Evolutionary conservation across 2,888 invertebrate genomes (phyloP), one percentile per base, ranked within the genome.

Genomic region (Ashinkailepas kermadecensis): DNA sequence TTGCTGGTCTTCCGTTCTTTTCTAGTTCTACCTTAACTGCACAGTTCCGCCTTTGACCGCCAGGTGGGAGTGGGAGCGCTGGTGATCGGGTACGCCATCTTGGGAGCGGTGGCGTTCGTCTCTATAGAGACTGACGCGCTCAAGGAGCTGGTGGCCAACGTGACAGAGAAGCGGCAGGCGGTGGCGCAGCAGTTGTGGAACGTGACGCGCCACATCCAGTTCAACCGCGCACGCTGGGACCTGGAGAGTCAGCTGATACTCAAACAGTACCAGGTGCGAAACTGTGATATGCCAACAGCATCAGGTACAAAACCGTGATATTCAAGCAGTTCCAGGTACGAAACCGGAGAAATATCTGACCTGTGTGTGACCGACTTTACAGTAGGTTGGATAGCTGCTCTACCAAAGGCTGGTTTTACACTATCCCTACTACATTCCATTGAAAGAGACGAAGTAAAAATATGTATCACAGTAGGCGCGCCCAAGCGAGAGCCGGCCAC

Each of bases 51-150:
- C 59, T 7, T 23, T n/a, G 21, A 8, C 74, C 64, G n/a, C n/a
- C 59, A 85, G 79, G 86, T 86, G 54, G 95, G 95, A 85, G 95
- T 95, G 64, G 95, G 95, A 82, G 95, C 94, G 13, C 89, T 95
- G 25, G 93, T 95, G 79, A 94, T 95, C 6, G 92, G 94, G 84
- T 95, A 95, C 87, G 94, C 95, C 58, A 92, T 95, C 82, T 91
- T 95, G 59, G 95, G 95, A 0, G 95, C 95, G 0, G 91, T 93
- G 25, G 91, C 93, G 80, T 95, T 95, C 87, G 92, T 92, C 88
- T 90, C 91, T 84, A 92, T 95, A 78, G 95, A 95, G 86, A 91
- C 90, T 18, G 90, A 91, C 85, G 87, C 87, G 79, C 87, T 86
- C 80, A 85, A 85, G 25, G 86, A 85, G 57, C 90, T 89, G 83